Percentiles rank a stretch among this genome's conserved stretches.
Conservation (phyloP, 2,888 invertebrate species). For the Atethmia centrago region DNA sequence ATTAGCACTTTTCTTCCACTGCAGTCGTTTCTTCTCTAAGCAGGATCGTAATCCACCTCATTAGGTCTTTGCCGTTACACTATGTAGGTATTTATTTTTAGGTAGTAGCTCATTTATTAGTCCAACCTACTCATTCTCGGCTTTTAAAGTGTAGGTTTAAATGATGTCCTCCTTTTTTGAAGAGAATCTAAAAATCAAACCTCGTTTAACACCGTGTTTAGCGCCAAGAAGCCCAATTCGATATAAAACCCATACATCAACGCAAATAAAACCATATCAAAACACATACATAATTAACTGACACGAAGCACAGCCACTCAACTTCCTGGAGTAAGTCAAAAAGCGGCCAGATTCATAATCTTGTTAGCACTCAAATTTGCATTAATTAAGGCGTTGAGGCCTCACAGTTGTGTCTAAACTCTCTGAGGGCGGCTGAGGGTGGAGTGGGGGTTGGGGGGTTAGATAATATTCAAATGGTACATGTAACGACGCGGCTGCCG, state of each 20-base stretch:
- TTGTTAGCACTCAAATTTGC: conserved; percentile 91
- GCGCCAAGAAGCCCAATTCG: no score
- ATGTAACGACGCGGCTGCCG: conserved; percentile 88
- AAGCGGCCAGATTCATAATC: conserved; percentile 89
- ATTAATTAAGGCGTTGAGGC: conserved; percentile 89
- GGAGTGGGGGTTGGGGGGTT: conserved; percentile 74
- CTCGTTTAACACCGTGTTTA: no score
- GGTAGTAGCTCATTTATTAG: not conserved
- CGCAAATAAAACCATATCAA: conserved; percentile 64
- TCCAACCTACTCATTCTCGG: not conserved
- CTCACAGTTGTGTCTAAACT: conserved; percentile 86
- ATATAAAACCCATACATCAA: conserved; percentile 31
- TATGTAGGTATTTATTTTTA: not conserved
- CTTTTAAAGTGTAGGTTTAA: not conserved
- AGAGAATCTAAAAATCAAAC: not conserved
- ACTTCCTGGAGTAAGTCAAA: conserved; percentile 80
- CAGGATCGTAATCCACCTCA: not conserved
- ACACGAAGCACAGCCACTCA: conserved; percentile 78
- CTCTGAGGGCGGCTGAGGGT: conserved; percentile 65
- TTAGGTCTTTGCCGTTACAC: no score
- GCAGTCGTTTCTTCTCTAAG: not conserved
- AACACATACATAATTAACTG: conserved; percentile 62
- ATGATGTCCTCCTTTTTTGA: not conserved
- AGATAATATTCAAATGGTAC: conserved; percentile 91
- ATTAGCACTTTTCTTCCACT: not conserved